Evolutionary conservation across 2,888 invertebrate genomes (phyloP).

Genomic region (Scelioninae gen. 1): DNA sequence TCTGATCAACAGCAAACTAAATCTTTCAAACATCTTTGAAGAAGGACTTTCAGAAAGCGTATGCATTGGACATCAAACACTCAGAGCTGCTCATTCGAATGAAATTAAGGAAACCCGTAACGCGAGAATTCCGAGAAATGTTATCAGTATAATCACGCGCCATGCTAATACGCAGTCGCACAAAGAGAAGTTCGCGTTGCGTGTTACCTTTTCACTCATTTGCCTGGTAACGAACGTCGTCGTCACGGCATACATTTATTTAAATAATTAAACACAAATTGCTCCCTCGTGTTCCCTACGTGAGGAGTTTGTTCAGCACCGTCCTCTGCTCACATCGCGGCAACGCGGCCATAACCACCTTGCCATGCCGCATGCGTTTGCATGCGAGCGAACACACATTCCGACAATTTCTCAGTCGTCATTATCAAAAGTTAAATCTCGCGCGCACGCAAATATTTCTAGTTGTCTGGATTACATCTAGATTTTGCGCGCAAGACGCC

Average conservation of each 20-base stretch:
- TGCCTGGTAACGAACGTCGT: conserved; percentile 81
- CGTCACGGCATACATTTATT: conserved; percentile 81
- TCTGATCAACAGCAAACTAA: no score
- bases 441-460: conserved; percentile 68
- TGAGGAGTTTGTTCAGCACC: conserved; percentile 59
- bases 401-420: conserved; percentile 77
- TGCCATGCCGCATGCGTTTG: conserved; percentile 75
- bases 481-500: conserved; percentile 36
- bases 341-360: conserved; percentile 63
- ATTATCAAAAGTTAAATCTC: conserved; percentile 72
- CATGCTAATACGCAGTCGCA: conserved; percentile 67
- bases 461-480: conserved; percentile 58
- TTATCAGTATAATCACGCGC: conserved; percentile 64
- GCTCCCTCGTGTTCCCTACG: conserved; percentile 63
- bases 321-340: conserved; percentile 63
- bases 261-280: conserved; percentile 82
- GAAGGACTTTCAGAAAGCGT: conserved; percentile 1
- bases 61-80: conserved; percentile 42
- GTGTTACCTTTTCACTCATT: conserved; percentile 82
- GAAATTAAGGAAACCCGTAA: conserved; percentile 60
- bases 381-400: conserved; percentile 79
- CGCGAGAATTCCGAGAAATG: conserved; percentile 59
- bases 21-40: not conserved
- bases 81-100: conserved; percentile 34
- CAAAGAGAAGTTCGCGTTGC: conserved; percentile 76